Evolutionary conservation across 2,113 vertebrate genomes (phyloP), one percentile per base, ranked within the genome.

Genomic region (Albula goreensis): DNA sequence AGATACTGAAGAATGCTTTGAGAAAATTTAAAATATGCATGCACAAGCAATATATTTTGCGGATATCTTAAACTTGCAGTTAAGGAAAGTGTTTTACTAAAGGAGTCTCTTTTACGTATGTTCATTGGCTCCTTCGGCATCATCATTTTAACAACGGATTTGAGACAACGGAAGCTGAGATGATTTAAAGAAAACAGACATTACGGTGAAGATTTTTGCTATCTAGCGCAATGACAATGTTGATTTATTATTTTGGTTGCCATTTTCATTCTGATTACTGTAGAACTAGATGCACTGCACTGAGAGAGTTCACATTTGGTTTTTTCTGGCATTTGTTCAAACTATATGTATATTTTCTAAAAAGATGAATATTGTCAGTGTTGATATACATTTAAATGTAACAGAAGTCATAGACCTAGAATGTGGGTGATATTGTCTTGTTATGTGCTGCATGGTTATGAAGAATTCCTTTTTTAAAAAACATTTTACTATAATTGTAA

Each of bases 381-480:
- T 92, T 88, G 90, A 89, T 90, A 89, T 92, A 89, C 88, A 92
- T 86, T 89, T 91, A 91, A 88, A 88, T 88, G 89, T 85, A 84
- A 89, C 83, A 86, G 66, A 82, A 25, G 70, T 91, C 82, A 91
- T 91, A 89, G 90, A 90, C 84, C 87, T 86, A 88, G 89, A 91
- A 84, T 92, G 89, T 93, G 84, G 92, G 91, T 94, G 92, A 82
- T 90, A 91, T 93, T 86, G 90, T 93, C 90, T 93, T 93, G 92
- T 93, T 93, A 89, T 86, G 89, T 94, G 92, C 92, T 94, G 94
- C 94, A 95, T 95, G 94, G 89, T 41, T 93, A 91, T 88, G 88
- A 86, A 90, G 88, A 91, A 86, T 91, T 88, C 85, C 78, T 92
- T 92, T 88, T 85, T 93, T 90, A 87, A 90, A 60, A 31, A 88